These are phyloP conservation scores for Agrilus biguttatus DNA, from an alignment of 2,888 invertebrate genomes.

Conservation along the genomic window DNA sequence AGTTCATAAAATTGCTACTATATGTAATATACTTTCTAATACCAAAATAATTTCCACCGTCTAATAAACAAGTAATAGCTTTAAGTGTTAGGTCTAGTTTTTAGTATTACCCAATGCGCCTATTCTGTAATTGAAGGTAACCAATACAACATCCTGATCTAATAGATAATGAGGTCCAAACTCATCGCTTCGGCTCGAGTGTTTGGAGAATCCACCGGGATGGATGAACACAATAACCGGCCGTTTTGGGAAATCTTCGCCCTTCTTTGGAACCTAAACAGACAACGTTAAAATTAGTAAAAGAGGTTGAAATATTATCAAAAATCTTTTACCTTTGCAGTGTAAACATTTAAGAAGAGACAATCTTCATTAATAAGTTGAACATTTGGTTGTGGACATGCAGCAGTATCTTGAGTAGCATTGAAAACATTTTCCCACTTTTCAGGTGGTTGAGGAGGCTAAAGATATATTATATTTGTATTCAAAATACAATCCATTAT, in stretches of 20 bases:
- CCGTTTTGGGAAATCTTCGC: slow-evolving; percentile 21
- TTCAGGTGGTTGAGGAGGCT: slow-evolving; percentile 26
- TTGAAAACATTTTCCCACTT: slow-evolving; percentile 24
- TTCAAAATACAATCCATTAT: background rate
- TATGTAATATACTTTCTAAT: no score
- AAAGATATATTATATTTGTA: slow-evolving; percentile 3
- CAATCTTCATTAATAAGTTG: slow-evolving; percentile 44
- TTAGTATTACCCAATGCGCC: slow-evolving; percentile 33
- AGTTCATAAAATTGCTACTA: no score
- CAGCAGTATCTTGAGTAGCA: slow-evolving; percentile 24
- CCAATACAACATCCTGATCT: slow-evolving; percentile 49
- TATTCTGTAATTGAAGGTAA: slow-evolving; percentile 50
- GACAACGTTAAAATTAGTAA: background rate
- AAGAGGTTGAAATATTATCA: no score
- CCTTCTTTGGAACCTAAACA: slow-evolving; percentile 21
- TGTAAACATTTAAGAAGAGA: slow-evolving; percentile 47
- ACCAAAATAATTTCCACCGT: no score
- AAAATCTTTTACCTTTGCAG: slow-evolving; percentile 26
- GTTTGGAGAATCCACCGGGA: slow-evolving; percentile 49
- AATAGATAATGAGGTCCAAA: slow-evolving; percentile 47
- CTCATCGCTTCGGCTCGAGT: slow-evolving; percentile 40
- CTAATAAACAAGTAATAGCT: no score
- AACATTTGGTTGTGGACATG: slow-evolving; percentile 25
- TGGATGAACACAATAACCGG: slow-evolving; percentile 57
- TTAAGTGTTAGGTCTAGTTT: no score